Percentiles rank a stretch among this genome's conserved stretches.
These are phyloP conservation scores for Drosophila silvestris DNA, from an alignment of 2,888 invertebrate genomes.

Conservation along the genomic window DNA sequence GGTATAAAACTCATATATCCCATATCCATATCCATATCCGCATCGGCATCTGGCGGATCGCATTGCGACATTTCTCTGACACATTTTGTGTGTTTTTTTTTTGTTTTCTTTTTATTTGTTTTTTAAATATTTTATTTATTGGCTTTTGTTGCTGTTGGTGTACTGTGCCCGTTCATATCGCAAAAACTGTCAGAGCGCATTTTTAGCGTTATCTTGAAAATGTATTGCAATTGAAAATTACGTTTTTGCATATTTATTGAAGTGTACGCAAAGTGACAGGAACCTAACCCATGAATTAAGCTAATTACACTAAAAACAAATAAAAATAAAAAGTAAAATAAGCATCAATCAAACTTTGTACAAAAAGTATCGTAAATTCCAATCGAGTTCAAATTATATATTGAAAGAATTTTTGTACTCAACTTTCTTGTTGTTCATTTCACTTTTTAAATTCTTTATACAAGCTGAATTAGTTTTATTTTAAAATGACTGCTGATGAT, in stretches of 20 bases:
- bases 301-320: slow-evolving; percentile 6
- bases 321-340: neutral
- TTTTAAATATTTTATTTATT: slow-evolving; percentile 6
- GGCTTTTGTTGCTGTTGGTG: slow-evolving; percentile 30
- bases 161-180: slow-evolving; percentile 41
- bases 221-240: slow-evolving; percentile 56
- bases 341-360: neutral
- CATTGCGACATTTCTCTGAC: slow-evolving; percentile 61
- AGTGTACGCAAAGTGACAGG: slow-evolving; percentile 25
- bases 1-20: slow-evolving; percentile 31
- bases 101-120: slow-evolving; percentile 8
- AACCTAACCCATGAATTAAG: neutral
- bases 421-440: neutral
- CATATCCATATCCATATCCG: slow-evolving; percentile 31
- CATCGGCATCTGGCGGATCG: slow-evolving; percentile 50
- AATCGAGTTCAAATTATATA: neutral
- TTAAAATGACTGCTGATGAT: neutral
- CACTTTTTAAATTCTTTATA: neutral
- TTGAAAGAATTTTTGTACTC: neutral
- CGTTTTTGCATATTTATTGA: slow-evolving; percentile 41
- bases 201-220: slow-evolving; percentile 58
- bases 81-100: slow-evolving; percentile 39
- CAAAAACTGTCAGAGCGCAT: slow-evolving; percentile 48
- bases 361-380: neutral
- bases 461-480: neutral